Percentiles rank a stretch among this genome's conserved stretches.
phyloP scores from a whole-genome alignment of 2,113 vertebrate genomes.

The Centropus bengalensis region DNA sequence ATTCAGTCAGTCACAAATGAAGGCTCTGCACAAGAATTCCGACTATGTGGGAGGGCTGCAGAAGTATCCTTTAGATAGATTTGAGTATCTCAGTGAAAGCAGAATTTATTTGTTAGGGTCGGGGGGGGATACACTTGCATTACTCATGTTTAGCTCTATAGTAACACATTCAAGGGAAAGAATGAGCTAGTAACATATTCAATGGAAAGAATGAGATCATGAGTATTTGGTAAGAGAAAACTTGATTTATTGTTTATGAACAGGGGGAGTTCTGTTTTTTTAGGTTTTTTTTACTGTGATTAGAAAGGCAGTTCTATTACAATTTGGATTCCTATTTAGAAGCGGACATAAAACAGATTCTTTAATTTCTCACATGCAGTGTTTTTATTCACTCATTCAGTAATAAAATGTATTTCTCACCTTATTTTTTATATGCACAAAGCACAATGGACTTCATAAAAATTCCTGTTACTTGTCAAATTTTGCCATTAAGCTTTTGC shows the following conservation, averaged over 20 bases:
- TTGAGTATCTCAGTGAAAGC: neutral
- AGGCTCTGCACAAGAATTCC: neutral
- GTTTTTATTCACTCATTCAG: neutral
- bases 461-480: neutral
- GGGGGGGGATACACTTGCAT: neutral
- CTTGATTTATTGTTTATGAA: neutral
- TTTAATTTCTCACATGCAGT: neutral
- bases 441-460: neutral
- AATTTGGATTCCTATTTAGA: neutral
- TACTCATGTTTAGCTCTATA: neutral
- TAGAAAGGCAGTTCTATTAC: neutral
- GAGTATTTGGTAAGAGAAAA: neutral
- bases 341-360: neutral
- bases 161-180: neutral
- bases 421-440: neutral
- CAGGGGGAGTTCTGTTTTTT: neutral
- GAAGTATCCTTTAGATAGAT: neutral
- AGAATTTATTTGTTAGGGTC: neutral
- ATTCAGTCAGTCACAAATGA: neutral
- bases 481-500: neutral
- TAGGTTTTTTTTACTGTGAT: neutral
- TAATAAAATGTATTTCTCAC: neutral
- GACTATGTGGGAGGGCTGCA: neutral
- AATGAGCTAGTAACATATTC: neutral
- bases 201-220: neutral